These are phyloP conservation scores for Dendrolimus punctatus DNA, from an alignment of 1,140 invertebrate species.

Conservation along the genomic window DNA sequence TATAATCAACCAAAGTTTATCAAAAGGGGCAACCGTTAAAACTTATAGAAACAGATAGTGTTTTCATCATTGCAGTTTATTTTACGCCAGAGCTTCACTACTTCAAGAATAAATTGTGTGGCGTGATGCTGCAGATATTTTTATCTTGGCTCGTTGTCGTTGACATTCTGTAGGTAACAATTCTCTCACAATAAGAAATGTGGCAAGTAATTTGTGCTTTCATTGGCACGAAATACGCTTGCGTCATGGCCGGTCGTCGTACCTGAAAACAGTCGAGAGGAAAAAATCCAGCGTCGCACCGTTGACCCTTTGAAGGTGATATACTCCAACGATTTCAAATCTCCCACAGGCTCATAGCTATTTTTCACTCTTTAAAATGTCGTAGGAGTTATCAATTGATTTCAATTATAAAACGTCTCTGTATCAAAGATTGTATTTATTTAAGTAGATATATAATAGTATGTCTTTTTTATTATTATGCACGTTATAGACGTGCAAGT, in stretches of 20 bases:
- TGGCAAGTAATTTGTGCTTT: conserved; percentile 33
- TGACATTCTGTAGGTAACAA: conserved; percentile 27
- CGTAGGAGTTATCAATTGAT: no score
- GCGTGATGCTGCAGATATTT: conserved; percentile 28
- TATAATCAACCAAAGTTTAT: conserved; percentile 46
- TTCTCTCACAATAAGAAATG: conserved; percentile 26
- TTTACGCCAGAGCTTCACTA: conserved; percentile 15
- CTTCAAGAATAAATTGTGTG: conserved; percentile 24
- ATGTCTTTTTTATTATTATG: no score
- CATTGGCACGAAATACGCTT: conserved; percentile 24
- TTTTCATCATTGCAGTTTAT: conserved; percentile 25
- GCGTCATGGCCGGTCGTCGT: conserved; percentile 47
- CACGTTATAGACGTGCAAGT: no score
- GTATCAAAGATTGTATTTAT: no score
- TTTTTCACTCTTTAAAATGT: no score
- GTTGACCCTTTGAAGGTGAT: conserved; percentile 24
- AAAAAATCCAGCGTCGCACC: conserved; percentile 21
- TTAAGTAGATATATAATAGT: no score
- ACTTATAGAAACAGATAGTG: conserved; percentile 31
- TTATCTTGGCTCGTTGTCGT: conserved; percentile 34
- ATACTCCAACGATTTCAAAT: background rate
- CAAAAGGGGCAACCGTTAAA: conserved; percentile 46
- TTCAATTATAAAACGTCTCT: no score
- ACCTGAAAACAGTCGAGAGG: conserved; percentile 31
- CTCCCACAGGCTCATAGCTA: background rate